Base-by-base conservation (phyloP, 2,113 vertebrate species). In the Butorides virescens region DNA sequence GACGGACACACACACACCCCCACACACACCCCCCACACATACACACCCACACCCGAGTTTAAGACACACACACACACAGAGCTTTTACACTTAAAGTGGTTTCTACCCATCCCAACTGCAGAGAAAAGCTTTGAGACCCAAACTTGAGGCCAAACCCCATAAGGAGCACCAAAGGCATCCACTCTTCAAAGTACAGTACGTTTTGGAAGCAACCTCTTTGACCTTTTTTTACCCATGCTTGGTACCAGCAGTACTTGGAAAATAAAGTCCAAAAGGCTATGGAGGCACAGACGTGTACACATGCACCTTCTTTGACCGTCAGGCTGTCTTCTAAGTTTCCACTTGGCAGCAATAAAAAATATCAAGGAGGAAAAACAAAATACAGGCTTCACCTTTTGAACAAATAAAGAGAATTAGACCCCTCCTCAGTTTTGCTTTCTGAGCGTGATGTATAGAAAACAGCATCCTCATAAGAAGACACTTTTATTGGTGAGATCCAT, bases 111-210 rank as follows among this genome's bases (percentile, higher is more conserved):
- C 55, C 63, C 15, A 10, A 11, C 34, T 8, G 71, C 77, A 49
- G 66, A 44, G 58, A n/a, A 68, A 56, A 39, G 56, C 56, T 55
- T 37, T 14, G 56, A 65, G 80, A 39, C 32, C 44, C 15, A 55
- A 84, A 34, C 30, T 46, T 7, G 9, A 63, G 47, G 84, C 44
- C 68, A 62, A 71, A 89, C 39, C 39, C n/a, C n/a, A n/a, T n/a
- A 89, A 39, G 25, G 39, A 39, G 21, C 16, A 26, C 59, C 66
- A 29, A 22, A 73, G 42, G 25, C 70, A 5, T 55, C 34, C 17
- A 8, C n/a, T 59, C 77, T 47, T 30, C 13, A 2, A 58, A 39
- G 29, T 21, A 9, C 1, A 1, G 0, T 22, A 0, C 5, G 3
- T 61, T 52, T 56, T 50, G 50, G 34, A 20, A 39, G 58, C 25